A percentile compares a stretch with the other conserved stretches of the same genome.
Conservation (phyloP, 2,797 vertebrate species). For the Rhinogobio ventralis region DNA sequence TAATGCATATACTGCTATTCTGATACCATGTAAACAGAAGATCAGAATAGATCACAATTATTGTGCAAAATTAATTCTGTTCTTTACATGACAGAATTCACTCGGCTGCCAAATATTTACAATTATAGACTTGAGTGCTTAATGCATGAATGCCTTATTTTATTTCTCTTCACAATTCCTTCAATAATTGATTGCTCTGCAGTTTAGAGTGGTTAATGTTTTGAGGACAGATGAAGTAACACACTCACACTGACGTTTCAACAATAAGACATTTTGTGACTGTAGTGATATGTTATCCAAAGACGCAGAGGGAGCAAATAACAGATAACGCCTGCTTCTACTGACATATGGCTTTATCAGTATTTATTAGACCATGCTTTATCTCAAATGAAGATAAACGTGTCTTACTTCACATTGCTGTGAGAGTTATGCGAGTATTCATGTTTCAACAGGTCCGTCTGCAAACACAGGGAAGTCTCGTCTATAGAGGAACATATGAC, state of each 20-base stretch:
- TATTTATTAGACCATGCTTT: conserved; percentile 14
- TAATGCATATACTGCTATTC: neutral
- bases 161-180: neutral
- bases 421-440: neutral
- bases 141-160: neutral
- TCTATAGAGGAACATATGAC: conserved; percentile 78
- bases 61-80: neutral
- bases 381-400: conserved; percentile 20
- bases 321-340: conserved; percentile 1
- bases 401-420: neutral
- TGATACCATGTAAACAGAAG: too few species aligned
- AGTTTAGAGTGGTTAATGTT: neutral
- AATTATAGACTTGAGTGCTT: neutral
- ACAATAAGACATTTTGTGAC: neutral
- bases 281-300: conserved; percentile 26
- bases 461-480: conserved; percentile 76
- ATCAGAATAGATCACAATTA: neutral
- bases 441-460: conserved; percentile 75
- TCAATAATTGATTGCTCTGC: neutral
- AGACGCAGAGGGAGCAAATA: conserved; percentile 25
- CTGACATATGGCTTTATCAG: conserved; percentile 11
- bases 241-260: neutral
- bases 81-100: neutral
- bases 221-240: neutral
- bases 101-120: neutral